Evolutionary conservation across 2,113 vertebrate genomes (phyloP).

Genomic region (Phylloscopus trochilus): DNA sequence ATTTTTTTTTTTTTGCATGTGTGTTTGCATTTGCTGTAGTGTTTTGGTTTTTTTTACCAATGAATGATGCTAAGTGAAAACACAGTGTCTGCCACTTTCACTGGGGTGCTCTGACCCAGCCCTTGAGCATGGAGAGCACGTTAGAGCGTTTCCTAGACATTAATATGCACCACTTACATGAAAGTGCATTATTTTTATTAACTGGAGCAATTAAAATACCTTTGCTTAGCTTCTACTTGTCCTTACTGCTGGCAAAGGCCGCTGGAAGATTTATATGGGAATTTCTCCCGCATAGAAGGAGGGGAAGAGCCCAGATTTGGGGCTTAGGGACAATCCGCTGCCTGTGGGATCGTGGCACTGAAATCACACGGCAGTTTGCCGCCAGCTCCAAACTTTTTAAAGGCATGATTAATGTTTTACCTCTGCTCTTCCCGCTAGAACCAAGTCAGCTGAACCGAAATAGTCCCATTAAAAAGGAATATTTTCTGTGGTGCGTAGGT

Average conservation of each 20-base stretch:
- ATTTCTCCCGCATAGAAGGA: neutral
- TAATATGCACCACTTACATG: fast-evolving
- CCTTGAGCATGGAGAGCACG: neutral
- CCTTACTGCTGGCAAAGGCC: neutral
- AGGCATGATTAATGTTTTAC: neutral
- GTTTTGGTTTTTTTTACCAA: neutral
- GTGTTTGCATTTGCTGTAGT: neutral
- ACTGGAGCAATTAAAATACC: neutral
- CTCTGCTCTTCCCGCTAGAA: neutral
- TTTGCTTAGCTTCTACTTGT: neutral
- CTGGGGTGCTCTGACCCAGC: neutral
- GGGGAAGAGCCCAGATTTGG: neutral
- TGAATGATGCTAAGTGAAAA: neutral
- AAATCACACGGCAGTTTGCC: neutral
- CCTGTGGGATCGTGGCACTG: neutral
- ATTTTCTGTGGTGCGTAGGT: neutral
- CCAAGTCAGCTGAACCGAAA: neutral
- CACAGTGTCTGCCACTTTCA: neutral
- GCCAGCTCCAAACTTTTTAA: neutral
- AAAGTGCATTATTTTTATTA: neutral
- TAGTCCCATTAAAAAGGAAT: neutral
- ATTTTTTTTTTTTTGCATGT: neutral
- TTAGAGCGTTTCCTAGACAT: neutral
- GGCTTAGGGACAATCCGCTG: neutral
- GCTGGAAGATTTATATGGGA: constrained; percentile 9